Conservation (phyloP, 2,113 vertebrate genomes). For the Tenrec ecaudatus region DNA sequence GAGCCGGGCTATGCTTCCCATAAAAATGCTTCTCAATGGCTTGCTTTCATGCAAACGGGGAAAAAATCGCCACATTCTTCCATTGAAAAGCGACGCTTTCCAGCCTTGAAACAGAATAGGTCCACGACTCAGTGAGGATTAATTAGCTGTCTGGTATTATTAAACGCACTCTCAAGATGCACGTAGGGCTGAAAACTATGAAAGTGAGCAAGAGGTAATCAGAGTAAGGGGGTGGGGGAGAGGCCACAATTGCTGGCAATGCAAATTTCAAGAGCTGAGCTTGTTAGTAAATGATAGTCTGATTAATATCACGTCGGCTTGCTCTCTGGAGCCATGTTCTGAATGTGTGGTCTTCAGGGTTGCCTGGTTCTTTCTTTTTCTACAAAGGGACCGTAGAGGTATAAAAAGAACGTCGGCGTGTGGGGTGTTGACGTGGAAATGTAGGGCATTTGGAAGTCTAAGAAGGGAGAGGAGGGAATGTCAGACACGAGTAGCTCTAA, state of each 20-base stretch:
- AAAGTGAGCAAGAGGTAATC: conserved; percentile 58
- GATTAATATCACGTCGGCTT: conserved; percentile 50
- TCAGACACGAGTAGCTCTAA: not conserved
- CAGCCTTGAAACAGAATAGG: conserved; percentile 56
- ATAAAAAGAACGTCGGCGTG: not conserved
- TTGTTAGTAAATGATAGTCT: conserved; percentile 66
- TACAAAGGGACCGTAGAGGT: not conserved
- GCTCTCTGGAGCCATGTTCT: conserved; percentile 63
- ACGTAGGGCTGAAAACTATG: conserved; percentile 35
- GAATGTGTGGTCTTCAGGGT: not conserved
- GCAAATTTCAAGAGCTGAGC: conserved; percentile 66
- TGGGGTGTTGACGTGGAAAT: conserved; percentile 2
- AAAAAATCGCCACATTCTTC: conserved; percentile 53
- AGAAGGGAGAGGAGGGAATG: not conserved
- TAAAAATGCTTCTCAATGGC: conserved; percentile 63
- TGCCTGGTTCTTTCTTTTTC: not conserved
- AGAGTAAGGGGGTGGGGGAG: not conserved
- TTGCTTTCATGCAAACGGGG: conserved; percentile 55
- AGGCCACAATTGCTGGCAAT: conserved; percentile 52
- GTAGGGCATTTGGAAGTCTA: conserved; percentile 3
- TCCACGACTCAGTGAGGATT: conserved; percentile 75
- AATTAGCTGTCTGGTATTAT: conserved; percentile 77
- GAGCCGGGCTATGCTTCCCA: not conserved
- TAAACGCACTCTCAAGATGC: conserved; percentile 55
- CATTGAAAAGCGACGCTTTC: conserved; percentile 66